Evolutionary conservation across 2,888 invertebrate genomes (phyloP).

Genomic region (Pollenia griseotomentosa): DNA sequence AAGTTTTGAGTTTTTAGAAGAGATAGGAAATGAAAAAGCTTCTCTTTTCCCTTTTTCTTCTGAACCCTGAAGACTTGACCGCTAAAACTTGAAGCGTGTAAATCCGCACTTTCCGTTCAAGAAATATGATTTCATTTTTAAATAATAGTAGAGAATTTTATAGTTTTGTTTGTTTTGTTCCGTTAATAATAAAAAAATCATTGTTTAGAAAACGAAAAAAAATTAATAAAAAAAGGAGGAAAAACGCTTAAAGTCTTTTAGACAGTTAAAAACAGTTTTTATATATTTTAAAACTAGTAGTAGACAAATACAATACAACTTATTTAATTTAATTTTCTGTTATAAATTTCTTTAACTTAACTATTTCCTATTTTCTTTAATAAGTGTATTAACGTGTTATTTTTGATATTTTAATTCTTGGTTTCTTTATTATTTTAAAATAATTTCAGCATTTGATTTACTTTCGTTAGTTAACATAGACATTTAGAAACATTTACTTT

Average conservation of each 20-base stretch:
- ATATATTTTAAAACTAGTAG: neutral
- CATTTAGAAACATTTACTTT: constrained; percentile 71
- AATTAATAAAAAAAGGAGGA: neutral
- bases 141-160: constrained; percentile 15
- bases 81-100: too few species aligned
- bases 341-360: constrained; percentile 2
- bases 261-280: constrained; percentile 33
- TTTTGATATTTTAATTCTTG: neutral
- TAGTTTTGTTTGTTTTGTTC: constrained; percentile 22
- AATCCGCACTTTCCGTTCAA: too few species aligned
- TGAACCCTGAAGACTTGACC: too few species aligned
- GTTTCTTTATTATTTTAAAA: constrained; percentile 22
- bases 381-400: neutral
- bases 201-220: neutral
- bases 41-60: too few species aligned
- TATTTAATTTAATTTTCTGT: constrained; percentile 18
- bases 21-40: too few species aligned
- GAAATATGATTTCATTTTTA: too few species aligned
- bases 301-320: constrained; percentile 44
- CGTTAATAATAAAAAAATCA: constrained; percentile 6
- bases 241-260: constrained; percentile 63
- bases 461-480: constrained; percentile 71
- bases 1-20: too few species aligned
- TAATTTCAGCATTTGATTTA: constrained; percentile 65
- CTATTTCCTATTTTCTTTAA: constrained; percentile 33